Base-by-base conservation (phyloP, 2,113 vertebrate species). In the Triplophysa rosa region DNA sequence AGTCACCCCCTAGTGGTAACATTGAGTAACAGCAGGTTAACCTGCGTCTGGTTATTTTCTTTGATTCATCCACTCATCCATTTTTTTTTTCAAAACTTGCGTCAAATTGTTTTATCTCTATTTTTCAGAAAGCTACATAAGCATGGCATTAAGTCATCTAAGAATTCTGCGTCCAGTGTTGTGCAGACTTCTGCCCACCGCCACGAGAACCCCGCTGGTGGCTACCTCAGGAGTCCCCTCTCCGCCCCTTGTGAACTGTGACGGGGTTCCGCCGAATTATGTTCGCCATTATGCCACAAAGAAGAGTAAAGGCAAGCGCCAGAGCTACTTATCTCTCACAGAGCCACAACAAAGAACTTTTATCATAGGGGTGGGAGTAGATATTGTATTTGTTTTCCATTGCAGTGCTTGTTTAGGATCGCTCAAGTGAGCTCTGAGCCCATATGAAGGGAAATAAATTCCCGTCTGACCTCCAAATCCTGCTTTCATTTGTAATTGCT, bases 221-320 rank as follows among this genome's bases (percentile, higher is more conserved):
- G 65, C 72, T 19, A 81, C 9, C 1, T 29, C 2, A 63, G 72
- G 67, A 49, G 77, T 69, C 62, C 24, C 81, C 0, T 82, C 37
- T 47, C 66, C 24, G 8, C 87, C 86, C 24, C 82, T 9, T 8
- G 56, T 14, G 14, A 75, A 77, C 85, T 79, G 47, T 58, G 67
- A 83, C 45, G 9, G 76, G 77, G 87, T 37, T 0, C 72, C 73
- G n/a, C 17, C 79, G 17, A 21, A 86, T 64, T 90, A 89, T 10
- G 29, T 74, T 84, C 90, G 96, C 13, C 88, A 91, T 58, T 93
- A 97, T 8, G 95, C 95, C 80, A 96, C 95, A 85, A 99, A 98
- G 89, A 98, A 97, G 89, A 91, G 94, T 80, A 96, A 95, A 92
- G 90, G 92, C 92, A 52, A 54, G 80, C 52, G 13, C 78, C 17